Evolutionary conservation across 2,888 invertebrate genomes (phyloP).

Genomic region (Ischnura elegans): DNA sequence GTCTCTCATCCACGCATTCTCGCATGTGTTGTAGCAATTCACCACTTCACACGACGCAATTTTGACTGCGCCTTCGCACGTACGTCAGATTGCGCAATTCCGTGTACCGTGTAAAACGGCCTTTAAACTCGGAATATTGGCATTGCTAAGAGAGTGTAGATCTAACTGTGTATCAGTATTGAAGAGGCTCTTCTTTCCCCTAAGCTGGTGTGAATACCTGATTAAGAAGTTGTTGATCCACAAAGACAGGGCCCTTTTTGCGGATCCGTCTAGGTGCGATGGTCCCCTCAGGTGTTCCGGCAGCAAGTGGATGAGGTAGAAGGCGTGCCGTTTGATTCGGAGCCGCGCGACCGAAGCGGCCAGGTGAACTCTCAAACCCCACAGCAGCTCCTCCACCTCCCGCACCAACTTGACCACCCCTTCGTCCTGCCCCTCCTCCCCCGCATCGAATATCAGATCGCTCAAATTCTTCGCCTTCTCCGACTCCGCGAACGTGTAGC

Average conservation of each 20-base stretch:
- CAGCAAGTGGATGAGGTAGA: conserved; percentile 83
- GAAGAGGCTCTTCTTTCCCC: neutral
- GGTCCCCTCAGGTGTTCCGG: conserved; percentile 84
- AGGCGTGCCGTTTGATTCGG: conserved; percentile 87
- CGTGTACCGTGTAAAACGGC: no score
- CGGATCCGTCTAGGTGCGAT: conserved; percentile 74
- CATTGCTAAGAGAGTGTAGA: no score
- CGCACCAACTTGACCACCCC: conserved; percentile 76
- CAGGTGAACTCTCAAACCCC: conserved; percentile 84
- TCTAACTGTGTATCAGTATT: no score
- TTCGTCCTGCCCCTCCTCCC: conserved; percentile 73
- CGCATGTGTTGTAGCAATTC: no score
- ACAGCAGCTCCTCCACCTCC: conserved; percentile 83
- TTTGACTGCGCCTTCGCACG: no score
- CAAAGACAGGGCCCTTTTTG: conserved; percentile 82
- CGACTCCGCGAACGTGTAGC: conserved; percentile 72
- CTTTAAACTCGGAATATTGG: no score
- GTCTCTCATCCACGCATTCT: no score
- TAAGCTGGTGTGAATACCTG: conserved; percentile 77
- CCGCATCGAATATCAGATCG: conserved; percentile 43
- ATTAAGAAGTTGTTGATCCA: conserved; percentile 90
- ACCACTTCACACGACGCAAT: no score
- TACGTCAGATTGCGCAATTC: no score
- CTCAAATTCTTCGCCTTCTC: conserved; percentile 69
- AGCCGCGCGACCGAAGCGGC: conserved; percentile 89